Conservation (phyloP, 2,113 vertebrate species). For the Mormyrus lacerda region DNA sequence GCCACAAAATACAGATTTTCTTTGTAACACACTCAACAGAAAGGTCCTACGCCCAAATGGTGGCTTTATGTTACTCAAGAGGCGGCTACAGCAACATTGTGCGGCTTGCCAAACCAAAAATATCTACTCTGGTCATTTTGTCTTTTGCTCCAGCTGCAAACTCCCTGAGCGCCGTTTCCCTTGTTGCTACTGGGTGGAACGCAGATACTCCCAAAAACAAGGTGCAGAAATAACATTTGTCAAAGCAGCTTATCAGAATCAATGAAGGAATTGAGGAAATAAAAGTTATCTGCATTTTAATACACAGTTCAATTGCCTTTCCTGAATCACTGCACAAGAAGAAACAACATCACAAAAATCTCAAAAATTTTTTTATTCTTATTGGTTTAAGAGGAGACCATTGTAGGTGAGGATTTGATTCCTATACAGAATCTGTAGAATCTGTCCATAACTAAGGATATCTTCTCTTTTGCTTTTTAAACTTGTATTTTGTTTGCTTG, state of each 20-base stretch:
- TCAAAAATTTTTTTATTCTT: neutral
- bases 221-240: neutral
- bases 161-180: neutral
- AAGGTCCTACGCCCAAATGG: slow-evolving; percentile 20
- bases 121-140: slow-evolving; percentile 21
- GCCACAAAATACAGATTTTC: slow-evolving; percentile 23
- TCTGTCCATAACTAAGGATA: neutral
- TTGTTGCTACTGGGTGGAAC: slow-evolving; percentile 19
- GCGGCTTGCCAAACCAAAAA: slow-evolving; percentile 21
- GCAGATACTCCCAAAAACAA: neutral
- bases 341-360: neutral
- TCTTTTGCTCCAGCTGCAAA: slow-evolving; percentile 10
- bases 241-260: neutral
- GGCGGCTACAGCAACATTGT: slow-evolving; percentile 14
- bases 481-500: neutral
- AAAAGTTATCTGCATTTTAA: neutral
- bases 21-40: neutral
- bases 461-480: neutral
- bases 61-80: slow-evolving; percentile 15
- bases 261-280: neutral
- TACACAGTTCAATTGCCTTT: neutral
- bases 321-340: neutral
- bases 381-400: neutral
- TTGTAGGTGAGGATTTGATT: neutral
- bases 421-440: neutral